Evolutionary conservation across 2,888 invertebrate genomes (phyloP), one percentile per base, ranked within the genome.

Genomic region (Rosalia funebris): DNA sequence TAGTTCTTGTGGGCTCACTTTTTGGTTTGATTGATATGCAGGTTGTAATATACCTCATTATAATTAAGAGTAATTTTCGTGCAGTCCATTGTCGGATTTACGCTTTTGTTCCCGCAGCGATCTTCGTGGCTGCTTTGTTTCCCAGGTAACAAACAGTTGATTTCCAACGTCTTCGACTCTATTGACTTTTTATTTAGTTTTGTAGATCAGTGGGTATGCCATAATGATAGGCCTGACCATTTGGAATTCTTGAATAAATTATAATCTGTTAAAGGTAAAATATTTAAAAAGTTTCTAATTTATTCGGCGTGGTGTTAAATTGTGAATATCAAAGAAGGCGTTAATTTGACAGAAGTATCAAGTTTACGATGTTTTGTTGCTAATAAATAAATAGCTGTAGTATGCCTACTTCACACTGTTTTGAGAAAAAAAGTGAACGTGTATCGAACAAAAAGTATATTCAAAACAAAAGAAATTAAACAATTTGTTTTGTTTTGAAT

Each of bases 1-100:
- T 59, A 47, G 61, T 63, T 53, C 50, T 63, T 42, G 61, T 66
- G 59, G 65, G 62, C 56, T 65, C 53, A 47, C 59, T 56, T 65
- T 65, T 65, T 55, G 52, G 57, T 58, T 54, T 57, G 57, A 63
- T 63, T 62, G 53, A 44, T 36, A 42, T 62, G 55, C 60, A 62
- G 55, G 54, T 65, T 60, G 60, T 57, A 39, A 31, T 37, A 4
- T 17, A 25, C 45, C 37, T 55, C 25, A 25, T 44, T 42, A 17
- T 55, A 54, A 59, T 62, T 62, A 60, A 60, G 57, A 53, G 37
- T 19, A 45, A 45, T 55, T 65, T 62, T 54, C 45, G 60, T 42
- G 55, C 32, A 60, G 62, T 44, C 46, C 44, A 46, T 62, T 44
- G 60, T 58, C 20, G 11, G 10, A n/a, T n/a, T n/a, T n/a, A n/a